Conservation (phyloP, 2,888 invertebrate species). For the Leucoma salicis region DNA sequence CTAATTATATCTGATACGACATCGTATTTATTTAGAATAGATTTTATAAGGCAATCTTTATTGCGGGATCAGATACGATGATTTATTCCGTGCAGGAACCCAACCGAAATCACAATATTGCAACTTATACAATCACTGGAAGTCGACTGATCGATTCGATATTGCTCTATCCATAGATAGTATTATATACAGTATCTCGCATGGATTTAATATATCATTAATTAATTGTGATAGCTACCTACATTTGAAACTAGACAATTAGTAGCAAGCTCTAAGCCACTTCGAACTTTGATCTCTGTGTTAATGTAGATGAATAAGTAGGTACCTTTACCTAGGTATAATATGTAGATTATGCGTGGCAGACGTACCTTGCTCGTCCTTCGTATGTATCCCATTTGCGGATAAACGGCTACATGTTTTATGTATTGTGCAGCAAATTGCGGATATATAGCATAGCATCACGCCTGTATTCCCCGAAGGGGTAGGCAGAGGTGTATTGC, state of each 20-base stretch:
- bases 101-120: neutral
- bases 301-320: neutral
- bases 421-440: no score
- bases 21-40: neutral
- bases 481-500: no score
- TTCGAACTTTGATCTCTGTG: neutral
- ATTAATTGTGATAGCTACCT: neutral
- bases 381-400: no score
- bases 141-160: neutral
- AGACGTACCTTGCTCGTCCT: no score
- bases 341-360: no score
- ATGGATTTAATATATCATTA: neutral
- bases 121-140: neutral
- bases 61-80: neutral
- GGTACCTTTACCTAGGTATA: no score
- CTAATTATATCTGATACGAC: conserved; percentile 43
- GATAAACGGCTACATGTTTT: no score
- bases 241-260: neutral
- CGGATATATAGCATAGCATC: no score
- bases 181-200: no score
- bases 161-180: neutral
- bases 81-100: neutral
- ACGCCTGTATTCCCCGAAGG: no score
- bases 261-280: no score
- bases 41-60: neutral